Base-by-base conservation (phyloP, 1,140 invertebrate genomes). In the Trinorchestia longiramus region DNA sequence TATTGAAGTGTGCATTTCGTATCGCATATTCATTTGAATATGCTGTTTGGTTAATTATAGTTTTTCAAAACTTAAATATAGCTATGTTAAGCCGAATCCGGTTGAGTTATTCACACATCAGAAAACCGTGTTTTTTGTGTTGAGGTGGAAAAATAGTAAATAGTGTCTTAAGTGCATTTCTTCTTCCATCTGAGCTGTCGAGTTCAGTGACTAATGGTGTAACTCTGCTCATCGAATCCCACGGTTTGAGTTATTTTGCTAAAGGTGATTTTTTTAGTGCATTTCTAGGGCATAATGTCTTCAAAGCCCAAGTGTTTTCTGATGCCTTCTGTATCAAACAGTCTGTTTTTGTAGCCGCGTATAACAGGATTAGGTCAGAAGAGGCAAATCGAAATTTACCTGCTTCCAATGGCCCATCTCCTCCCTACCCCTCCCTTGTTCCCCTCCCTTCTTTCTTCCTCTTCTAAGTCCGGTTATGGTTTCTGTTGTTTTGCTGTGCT, bases 321-420 rank as follows among this genome's bases (percentile, higher is more conserved):
- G 62, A 1, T 77, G 62, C 62, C 62, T 77, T 77, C 62, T 77
- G 62, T 77, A 77, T 77, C 62, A 77, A 77, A 77, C 11, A 19
- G 62, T 77, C 62, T 28, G 28, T 77, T 77, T 77, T 77, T 77
- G 62, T 77, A 77, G 62, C 11, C 28, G 62, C 62, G 62, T 77
- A 1, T 77, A 77, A 77, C 62, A 77, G 62, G 62, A 77, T 77
- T 77, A 77, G 62, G 62, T 77, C 62, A 36, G 62, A 36, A 19
- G 62, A 77, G 62, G 62, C 62, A 77, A 77, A 77, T 77, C 62
- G 62, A 77, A 77, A 77, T 77, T 77, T 77, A 77, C 62, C 62
- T 77, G 47, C 8, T 53, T 53, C 19, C 47, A 53, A 53, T n/a
- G 62, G 62, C 28, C 62, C 62, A 19, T 53, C 47, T 19, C 47